Percentiles rank a stretch among this genome's conserved stretches.
phyloP scores from a whole-genome alignment of 2,797 vertebrate genomes.

The Sphenopsis melanotis region DNA sequence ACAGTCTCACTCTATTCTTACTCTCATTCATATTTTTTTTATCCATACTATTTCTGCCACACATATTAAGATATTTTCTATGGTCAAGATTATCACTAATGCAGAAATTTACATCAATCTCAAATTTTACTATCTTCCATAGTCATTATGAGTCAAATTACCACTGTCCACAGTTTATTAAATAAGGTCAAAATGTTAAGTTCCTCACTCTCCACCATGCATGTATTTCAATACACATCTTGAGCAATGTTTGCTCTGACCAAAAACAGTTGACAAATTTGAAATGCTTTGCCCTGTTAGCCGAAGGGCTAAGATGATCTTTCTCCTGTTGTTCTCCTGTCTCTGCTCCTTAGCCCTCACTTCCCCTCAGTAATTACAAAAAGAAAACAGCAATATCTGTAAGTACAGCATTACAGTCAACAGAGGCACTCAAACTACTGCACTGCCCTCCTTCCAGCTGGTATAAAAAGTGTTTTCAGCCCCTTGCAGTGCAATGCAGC shows the following conservation, averaged over 20 bases:
- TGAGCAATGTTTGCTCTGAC: conserved; percentile 12
- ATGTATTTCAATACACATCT: neutral
- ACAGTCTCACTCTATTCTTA: neutral
- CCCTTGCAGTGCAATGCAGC: neutral
- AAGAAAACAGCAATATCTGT: neutral
- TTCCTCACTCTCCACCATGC: neutral
- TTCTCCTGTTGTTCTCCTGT: neutral
- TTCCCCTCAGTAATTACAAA: neutral
- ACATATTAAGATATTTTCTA: neutral
- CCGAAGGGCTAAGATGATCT: neutral
- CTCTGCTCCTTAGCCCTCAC: neutral
- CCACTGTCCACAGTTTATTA: neutral
- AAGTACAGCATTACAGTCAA: neutral
- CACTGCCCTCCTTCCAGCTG: neutral
- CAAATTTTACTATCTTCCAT: neutral
- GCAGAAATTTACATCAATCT: neutral
- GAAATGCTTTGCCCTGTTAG: neutral
- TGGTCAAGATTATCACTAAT: neutral
- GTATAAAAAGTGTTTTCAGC: neutral
- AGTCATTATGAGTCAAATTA: neutral
- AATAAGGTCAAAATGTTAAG: neutral
- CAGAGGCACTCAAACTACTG: neutral
- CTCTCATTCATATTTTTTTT: neutral
- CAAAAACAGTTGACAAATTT: neutral
- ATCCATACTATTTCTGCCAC: neutral